phyloP scores from a whole-genome alignment of 2,797 vertebrate genomes.

The Eidolon dupreanum region DNA sequence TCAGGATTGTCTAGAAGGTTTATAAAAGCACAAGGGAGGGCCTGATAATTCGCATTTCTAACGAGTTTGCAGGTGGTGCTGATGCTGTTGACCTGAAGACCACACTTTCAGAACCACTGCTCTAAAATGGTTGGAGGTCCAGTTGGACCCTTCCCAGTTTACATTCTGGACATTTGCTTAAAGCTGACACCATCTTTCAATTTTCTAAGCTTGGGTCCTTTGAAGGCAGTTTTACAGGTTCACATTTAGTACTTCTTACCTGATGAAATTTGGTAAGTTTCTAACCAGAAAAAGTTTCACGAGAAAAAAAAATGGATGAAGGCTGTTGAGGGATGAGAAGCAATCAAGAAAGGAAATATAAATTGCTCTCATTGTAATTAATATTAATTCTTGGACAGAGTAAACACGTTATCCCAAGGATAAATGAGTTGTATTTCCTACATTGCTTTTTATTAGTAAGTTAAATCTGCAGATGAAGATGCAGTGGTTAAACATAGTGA shows the following conservation, averaged over 20 bases:
- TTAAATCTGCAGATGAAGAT: conserved; percentile 34
- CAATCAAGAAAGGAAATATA: conserved; percentile 34
- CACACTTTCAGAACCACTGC: not conserved
- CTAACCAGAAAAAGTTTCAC: conserved; percentile 28
- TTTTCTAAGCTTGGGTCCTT: not conserved
- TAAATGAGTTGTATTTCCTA: not conserved
- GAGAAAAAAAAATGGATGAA: conserved; percentile 16
- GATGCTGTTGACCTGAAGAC: not conserved
- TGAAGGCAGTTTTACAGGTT: not conserved
- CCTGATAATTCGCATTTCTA: not conserved
- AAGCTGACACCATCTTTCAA: not conserved
- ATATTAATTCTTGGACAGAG: not conserved
- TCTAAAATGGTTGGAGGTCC: not conserved
- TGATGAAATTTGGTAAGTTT: conserved; percentile 45
- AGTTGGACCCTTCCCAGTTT: not conserved
- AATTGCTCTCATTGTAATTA: conserved; percentile 15
- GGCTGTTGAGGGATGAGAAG: conserved; percentile 43
- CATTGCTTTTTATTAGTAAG: conserved; percentile 24
- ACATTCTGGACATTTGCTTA: not conserved
- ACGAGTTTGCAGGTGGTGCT: not conserved
- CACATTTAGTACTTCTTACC: conserved; percentile 37
- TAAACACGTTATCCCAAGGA: not conserved
- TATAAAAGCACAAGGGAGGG: not conserved
- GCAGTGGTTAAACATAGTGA: not conserved
- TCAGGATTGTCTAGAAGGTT: not conserved